Conservation (phyloP, 2,113 vertebrate species). For the Megalops atlanticus region DNA sequence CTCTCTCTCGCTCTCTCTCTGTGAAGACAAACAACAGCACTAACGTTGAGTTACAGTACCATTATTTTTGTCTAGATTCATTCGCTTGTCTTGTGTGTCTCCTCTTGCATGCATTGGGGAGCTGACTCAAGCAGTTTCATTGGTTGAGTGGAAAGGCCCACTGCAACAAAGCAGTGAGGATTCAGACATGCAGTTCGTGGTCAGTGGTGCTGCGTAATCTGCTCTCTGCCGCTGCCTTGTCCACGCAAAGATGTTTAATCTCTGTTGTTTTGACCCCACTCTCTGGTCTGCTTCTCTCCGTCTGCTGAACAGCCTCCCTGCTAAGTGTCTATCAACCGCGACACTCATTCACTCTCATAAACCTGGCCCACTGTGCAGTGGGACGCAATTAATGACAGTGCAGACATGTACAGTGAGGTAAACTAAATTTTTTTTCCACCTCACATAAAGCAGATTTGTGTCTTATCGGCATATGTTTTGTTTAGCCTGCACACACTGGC, state of each 20-base stretch:
- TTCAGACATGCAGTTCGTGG: neutral
- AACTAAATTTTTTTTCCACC: neutral
- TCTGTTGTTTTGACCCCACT: constrained; percentile 26
- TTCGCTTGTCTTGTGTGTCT: too few relatives aligned
- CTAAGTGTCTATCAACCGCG: constrained; percentile 15
- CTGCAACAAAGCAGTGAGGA: neutral
- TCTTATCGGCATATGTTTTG: neutral
- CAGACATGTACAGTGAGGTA: neutral
- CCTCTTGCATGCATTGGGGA: too few relatives aligned
- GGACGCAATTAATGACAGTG: constrained; percentile 23
- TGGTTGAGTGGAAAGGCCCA: neutral
- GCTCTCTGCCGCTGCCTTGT: neutral
- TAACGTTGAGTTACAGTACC: too few relatives aligned
- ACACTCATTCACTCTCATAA: constrained; percentile 19
- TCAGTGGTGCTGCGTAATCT: neutral
- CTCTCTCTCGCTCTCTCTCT: too few relatives aligned
- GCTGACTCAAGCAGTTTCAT: neutral
- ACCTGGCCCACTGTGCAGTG: neutral
- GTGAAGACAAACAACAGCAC: too few relatives aligned
- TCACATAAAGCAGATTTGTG: neutral
- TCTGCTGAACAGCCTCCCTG: constrained; percentile 3
- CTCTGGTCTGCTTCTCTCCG: constrained; percentile 15
- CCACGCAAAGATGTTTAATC: constrained; percentile 9
- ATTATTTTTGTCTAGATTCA: neutral
- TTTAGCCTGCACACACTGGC: neutral